Evolutionary conservation across 2,113 vertebrate species (phyloP).

Genomic region (Mustela lutreola): DNA sequence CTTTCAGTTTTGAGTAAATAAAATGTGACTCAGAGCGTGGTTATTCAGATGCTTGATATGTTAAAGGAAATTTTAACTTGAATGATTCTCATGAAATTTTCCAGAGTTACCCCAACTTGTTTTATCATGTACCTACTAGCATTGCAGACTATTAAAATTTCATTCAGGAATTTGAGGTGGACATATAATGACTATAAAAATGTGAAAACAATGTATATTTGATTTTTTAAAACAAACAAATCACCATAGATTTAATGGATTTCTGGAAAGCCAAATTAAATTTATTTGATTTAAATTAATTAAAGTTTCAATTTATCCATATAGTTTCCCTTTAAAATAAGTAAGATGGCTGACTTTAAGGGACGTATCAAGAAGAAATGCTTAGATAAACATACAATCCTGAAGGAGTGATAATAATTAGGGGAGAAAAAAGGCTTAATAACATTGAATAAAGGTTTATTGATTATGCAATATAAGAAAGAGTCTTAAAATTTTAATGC

Average conservation of each 20-base stretch:
- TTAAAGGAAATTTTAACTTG: slow-evolving; percentile 75
- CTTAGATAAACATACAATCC: slow-evolving; percentile 71
- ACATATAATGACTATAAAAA: background rate
- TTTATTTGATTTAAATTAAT: background rate
- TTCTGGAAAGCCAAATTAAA: slow-evolving; percentile 34
- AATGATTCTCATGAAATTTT: slow-evolving; percentile 81
- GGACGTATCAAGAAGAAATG: slow-evolving; percentile 37
- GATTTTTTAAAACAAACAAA: slow-evolving; percentile 52
- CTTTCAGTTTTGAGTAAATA: slow-evolving; percentile 78
- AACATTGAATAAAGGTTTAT: slow-evolving; percentile 69
- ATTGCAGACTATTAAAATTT: slow-evolving; percentile 66
- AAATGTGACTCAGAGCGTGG: slow-evolving; percentile 74
- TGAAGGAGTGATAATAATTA: slow-evolving; percentile 69
- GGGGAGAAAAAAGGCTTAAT: slow-evolving; percentile 41
- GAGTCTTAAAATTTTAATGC: slow-evolving; percentile 11
- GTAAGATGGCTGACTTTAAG: slow-evolving; percentile 61
- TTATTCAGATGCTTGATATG: slow-evolving; percentile 75
- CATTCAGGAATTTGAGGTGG: slow-evolving; percentile 61
- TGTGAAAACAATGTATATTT: slow-evolving; percentile 40
- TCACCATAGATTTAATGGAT: background rate
- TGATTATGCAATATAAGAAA: slow-evolving; percentile 54
- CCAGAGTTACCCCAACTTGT: slow-evolving; percentile 62
- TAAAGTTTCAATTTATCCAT: background rate
- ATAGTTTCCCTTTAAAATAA: slow-evolving; percentile 57
- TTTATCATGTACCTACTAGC: background rate